These are phyloP conservation scores for Rhizomys pruinosus DNA, from an alignment of 2,113 vertebrate species.

Conservation along the genomic window DNA sequence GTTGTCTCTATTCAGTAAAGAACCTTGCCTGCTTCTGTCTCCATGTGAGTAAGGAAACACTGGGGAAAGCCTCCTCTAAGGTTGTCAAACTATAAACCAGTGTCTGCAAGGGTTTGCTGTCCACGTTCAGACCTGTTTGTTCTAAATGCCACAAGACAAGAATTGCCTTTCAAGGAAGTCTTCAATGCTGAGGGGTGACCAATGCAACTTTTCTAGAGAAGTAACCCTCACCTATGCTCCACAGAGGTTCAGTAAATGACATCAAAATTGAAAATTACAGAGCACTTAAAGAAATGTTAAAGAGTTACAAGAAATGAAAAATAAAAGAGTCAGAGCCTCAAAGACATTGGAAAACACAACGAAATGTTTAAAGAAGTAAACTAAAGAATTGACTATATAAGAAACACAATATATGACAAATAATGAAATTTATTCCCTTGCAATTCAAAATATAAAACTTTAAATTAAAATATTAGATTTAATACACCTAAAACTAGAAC, in stretches of 20 bases:
- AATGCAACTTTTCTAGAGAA: neutral
- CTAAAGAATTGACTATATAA: neutral
- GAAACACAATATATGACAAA: neutral
- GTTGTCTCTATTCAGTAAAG: neutral
- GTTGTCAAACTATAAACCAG: neutral
- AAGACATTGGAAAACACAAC: neutral
- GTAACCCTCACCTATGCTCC: neutral
- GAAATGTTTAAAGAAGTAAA: neutral
- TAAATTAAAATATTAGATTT: neutral
- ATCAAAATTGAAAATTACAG: neutral
- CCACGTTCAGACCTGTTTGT: neutral
- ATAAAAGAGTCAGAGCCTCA: neutral
- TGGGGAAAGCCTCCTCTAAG: neutral
- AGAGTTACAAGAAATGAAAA: neutral
- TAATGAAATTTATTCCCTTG: neutral
- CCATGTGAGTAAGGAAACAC: neutral
- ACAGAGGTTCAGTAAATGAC: neutral
- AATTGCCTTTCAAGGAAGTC: neutral
- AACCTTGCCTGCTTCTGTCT: neutral
- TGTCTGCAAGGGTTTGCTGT: no score
- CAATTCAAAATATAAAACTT: neutral
- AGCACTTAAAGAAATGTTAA: neutral
- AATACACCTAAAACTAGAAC: neutral
- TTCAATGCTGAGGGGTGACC: neutral
- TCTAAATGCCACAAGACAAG: neutral